Evolutionary conservation across 2,113 vertebrate species (phyloP).

Genomic region (Vireo altiloquus): DNA sequence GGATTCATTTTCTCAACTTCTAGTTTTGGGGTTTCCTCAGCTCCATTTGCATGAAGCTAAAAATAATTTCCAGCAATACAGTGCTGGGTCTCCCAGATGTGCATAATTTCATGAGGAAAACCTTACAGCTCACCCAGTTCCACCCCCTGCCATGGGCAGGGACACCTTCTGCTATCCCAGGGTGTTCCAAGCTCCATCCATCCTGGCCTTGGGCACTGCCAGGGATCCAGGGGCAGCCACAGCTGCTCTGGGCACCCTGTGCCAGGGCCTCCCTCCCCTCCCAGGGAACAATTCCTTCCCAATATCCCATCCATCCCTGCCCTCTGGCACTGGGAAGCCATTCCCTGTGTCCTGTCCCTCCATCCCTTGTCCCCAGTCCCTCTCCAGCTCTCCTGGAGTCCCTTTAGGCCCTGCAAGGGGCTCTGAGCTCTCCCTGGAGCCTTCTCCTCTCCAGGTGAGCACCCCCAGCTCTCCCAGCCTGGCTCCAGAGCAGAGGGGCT

Average conservation of each 20-base stretch:
- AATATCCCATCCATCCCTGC: accelerated
- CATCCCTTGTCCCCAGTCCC: neutral
- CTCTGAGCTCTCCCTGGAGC: neutral
- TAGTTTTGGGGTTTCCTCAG: neutral
- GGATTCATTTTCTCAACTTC: neutral
- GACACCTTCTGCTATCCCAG: neutral
- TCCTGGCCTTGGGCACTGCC: accelerated
- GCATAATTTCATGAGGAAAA: neutral
- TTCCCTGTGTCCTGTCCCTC: neutral
- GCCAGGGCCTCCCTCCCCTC: neutral
- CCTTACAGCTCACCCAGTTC: neutral
- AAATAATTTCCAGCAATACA: neutral
- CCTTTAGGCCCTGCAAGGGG: neutral
- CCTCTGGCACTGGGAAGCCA: neutral
- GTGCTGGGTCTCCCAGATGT: neutral
- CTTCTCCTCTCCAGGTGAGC: neutral
- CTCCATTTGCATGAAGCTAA: neutral
- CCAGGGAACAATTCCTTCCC: neutral
- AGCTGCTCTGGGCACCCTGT: neutral
- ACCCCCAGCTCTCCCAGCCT: neutral
- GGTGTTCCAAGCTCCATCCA: accelerated
- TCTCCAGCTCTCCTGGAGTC: neutral
- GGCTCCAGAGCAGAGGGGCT: neutral
- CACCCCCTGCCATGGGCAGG: neutral
- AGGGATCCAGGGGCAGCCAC: neutral